Conservation (phyloP, 2,888 invertebrate species). For the Phoenoteleia sp. region DNA sequence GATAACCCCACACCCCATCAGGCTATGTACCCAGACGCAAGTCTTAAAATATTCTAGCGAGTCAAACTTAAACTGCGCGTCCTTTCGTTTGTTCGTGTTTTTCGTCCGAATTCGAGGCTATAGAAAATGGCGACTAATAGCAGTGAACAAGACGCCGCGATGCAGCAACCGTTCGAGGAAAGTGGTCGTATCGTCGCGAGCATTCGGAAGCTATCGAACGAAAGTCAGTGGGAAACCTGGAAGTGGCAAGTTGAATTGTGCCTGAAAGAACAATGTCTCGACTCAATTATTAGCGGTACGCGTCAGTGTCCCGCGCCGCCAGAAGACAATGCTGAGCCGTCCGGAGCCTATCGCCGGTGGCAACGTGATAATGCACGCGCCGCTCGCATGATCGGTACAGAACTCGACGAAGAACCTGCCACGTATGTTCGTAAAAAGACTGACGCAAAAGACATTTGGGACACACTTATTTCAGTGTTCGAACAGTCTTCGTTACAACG, state of each 20-base stretch:
- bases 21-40: neutral
- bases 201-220: conserved; percentile 67
- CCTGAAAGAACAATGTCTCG: conserved; percentile 73
- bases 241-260: conserved; percentile 76
- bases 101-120: too few species aligned
- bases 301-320: conserved; percentile 71
- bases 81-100: too few species aligned
- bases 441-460: conserved; percentile 73
- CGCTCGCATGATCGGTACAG: conserved; percentile 71
- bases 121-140: neutral
- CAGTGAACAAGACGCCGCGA: neutral
- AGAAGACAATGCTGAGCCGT: conserved; percentile 59
- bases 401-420: conserved; percentile 70
- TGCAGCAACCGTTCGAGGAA: neutral
- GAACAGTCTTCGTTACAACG: conserved; percentile 73
- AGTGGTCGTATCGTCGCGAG: neutral
- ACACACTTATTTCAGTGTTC: conserved; percentile 69
- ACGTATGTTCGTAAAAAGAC: conserved; percentile 72
- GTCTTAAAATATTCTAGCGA: too few species aligned
- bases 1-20: too few species aligned
- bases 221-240: conserved; percentile 75
- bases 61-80: too few species aligned
- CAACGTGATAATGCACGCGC: conserved; percentile 73
- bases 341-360: conserved; percentile 61
- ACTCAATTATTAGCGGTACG: conserved; percentile 68